Evolutionary conservation across 2,113 vertebrate species (phyloP).

Genomic region (Carettochelys insculpta): DNA sequence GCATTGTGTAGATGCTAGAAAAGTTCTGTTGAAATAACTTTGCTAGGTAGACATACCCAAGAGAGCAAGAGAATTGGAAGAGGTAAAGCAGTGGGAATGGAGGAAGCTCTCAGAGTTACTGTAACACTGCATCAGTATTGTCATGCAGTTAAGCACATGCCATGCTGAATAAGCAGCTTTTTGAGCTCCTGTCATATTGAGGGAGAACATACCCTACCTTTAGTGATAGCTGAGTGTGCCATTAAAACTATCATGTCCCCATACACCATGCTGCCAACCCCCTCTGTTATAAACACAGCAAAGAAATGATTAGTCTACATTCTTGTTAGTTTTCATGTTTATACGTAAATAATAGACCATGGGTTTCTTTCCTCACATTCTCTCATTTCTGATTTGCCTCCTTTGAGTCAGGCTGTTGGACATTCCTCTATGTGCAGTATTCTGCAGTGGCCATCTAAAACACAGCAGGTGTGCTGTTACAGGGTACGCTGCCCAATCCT

Average conservation of each 20-base stretch:
- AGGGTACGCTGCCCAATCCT: not conserved
- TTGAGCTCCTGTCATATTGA: not conserved
- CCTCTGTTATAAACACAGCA: not conserved
- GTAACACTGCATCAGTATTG: not conserved
- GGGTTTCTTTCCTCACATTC: not conserved
- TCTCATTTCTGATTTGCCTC: not conserved
- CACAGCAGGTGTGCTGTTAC: not conserved
- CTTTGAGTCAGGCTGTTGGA: fast-evolving
- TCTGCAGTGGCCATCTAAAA: not conserved
- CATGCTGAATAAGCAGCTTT: not conserved
- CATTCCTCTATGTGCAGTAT: not conserved
- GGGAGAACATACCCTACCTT: not conserved
- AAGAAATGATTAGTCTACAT: not conserved
- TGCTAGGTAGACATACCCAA: too few species aligned
- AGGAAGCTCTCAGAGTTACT: not conserved
- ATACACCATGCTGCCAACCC: not conserved
- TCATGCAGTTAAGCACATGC: not conserved
- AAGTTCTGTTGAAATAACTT: too few species aligned
- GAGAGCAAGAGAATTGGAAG: not conserved
- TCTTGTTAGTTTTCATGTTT: not conserved
- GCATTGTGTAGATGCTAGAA: too few species aligned
- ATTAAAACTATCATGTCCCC: too few species aligned
- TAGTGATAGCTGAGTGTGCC: not conserved
- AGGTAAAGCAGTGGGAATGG: not conserved
- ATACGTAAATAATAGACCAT: not conserved